Evolutionary conservation across 2,888 invertebrate species (phyloP).

Genomic region (Pristionchus exspectatus): DNA sequence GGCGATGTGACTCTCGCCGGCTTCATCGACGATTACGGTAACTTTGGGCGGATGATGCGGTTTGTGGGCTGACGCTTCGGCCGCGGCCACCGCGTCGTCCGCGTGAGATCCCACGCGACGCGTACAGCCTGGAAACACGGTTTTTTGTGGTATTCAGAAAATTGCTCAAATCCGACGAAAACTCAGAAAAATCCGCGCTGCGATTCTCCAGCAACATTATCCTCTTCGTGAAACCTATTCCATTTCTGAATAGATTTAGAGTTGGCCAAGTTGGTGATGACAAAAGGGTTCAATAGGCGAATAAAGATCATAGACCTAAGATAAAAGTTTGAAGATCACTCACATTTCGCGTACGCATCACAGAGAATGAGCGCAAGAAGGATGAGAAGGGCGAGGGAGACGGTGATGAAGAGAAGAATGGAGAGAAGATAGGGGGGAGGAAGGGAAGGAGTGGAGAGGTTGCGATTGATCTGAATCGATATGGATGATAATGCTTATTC

Average conservation of each 20-base stretch:
- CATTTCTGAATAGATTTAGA: no score
- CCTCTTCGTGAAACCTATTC: no score
- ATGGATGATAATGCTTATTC: no score
- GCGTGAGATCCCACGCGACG: slow-evolving; percentile 26
- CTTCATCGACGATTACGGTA: slow-evolving; percentile 52
- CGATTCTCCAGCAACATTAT: background rate
- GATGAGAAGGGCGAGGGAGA: slow-evolving; percentile 51
- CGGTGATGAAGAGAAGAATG: slow-evolving; percentile 44
- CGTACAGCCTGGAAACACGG: background rate
- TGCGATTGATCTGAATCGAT: slow-evolving; percentile 35
- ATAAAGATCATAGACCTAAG: slow-evolving; percentile 4
- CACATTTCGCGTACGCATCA: slow-evolving; percentile 40
- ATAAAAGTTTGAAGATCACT: no score
- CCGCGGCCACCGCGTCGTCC: slow-evolving; percentile 40
- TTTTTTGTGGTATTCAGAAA: background rate
- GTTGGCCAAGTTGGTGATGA: no score
- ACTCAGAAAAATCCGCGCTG: background rate
- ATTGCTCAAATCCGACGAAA: background rate
- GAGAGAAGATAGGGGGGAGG: slow-evolving; percentile 43
- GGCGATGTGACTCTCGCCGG: slow-evolving; percentile 53
- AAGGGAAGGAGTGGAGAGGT: background rate
- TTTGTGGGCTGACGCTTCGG: background rate
- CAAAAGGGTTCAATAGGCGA: background rate
- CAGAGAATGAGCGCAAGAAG: slow-evolving; percentile 38
- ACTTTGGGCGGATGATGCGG: slow-evolving; percentile 31